Percentiles rank a stretch among this genome's conserved stretches.
Conservation (phyloP, 2,888 invertebrate genomes). For the Lypha dubia region DNA sequence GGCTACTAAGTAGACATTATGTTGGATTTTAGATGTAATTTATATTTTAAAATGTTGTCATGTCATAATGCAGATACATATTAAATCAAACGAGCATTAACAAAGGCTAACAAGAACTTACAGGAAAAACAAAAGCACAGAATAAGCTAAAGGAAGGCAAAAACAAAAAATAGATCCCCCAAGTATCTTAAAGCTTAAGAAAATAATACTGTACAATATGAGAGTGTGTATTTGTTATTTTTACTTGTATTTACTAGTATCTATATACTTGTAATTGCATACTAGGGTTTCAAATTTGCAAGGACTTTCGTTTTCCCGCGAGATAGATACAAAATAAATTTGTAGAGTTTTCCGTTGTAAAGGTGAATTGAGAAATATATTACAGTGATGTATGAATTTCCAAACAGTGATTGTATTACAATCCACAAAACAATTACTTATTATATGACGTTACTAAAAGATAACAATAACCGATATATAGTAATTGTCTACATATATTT, state of each 20-base stretch:
- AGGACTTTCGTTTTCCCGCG: no score
- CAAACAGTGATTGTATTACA: no score
- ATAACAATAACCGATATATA: no score
- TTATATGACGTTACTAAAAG: no score
- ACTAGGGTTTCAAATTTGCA: neutral
- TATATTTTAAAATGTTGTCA: slow-evolving; percentile 62
- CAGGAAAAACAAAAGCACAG: slow-evolving; percentile 27
- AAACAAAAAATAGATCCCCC: slow-evolving; percentile 49
- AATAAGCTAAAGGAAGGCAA: slow-evolving; percentile 1
- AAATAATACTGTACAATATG: slow-evolving; percentile 1
- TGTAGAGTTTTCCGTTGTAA: no score
- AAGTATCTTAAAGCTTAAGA: slow-evolving; percentile 46
- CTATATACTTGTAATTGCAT: neutral
- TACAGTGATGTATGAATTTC: no score
- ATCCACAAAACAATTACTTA: no score
- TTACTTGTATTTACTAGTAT: neutral
- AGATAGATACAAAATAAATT: neutral
- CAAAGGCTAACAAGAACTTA: slow-evolving; percentile 47
- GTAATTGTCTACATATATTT: no score
- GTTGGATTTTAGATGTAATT: slow-evolving; percentile 54
- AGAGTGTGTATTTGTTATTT: neutral
- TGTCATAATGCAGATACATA: slow-evolving; percentile 71
- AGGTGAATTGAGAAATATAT: no score
- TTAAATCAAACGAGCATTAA: slow-evolving; percentile 65
- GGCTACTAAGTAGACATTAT: slow-evolving; percentile 45